These are phyloP conservation scores for Podiceps cristatus DNA, from an alignment of 2,113 vertebrate genomes.

Conservation along the genomic window DNA sequence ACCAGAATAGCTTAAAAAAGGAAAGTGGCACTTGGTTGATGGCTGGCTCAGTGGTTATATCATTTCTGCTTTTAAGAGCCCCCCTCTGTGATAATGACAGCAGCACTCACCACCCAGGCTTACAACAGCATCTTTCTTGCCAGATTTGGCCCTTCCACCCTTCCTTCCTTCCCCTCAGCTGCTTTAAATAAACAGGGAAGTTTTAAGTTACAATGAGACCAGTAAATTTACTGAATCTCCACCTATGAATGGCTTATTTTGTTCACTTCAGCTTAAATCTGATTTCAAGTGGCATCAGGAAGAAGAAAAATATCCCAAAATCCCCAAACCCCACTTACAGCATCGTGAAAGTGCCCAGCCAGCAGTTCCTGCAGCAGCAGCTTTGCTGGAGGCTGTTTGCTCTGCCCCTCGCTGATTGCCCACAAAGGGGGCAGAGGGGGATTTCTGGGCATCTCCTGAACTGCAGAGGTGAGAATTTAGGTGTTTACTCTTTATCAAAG, in stretches of 20 bases:
- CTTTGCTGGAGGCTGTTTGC: not conserved
- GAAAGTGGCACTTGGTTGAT: not conserved
- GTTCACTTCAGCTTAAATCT: not conserved
- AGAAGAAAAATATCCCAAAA: not conserved
- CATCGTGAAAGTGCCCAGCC: not conserved
- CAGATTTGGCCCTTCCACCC: constrained; percentile 11
- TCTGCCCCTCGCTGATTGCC: not conserved
- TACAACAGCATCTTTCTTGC: constrained; percentile 2
- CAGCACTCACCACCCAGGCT: not conserved
- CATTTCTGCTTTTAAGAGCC: constrained; percentile 20
- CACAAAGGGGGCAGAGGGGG: not conserved
- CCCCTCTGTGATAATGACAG: not conserved
- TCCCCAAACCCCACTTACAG: not conserved
- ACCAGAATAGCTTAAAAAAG: not conserved
- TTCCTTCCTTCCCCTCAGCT: constrained; percentile 32
- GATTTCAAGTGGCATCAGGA: not conserved
- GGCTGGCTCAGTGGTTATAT: not conserved
- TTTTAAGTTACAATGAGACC: not conserved
- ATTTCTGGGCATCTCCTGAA: not conserved
- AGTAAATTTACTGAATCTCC: not conserved
- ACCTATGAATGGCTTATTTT: not conserved
- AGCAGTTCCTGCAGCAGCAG: constrained; percentile 9
- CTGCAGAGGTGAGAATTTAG: not conserved
- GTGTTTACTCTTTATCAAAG: not conserved
- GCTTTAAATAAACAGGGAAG: constrained; percentile 41